Conservation (phyloP, 1,140 invertebrate species). For the Homarus americanus region DNA sequence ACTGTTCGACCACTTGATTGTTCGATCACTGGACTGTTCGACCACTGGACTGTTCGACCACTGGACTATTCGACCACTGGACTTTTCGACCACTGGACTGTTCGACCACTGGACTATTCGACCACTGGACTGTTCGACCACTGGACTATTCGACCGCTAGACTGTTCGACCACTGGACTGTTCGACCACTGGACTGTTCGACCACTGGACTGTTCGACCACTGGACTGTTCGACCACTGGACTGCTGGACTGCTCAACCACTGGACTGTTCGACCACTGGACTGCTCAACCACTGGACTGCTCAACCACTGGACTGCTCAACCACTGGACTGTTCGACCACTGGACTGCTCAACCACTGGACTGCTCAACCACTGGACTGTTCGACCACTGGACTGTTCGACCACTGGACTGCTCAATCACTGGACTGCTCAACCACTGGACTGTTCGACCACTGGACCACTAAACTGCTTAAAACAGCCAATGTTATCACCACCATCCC, state of each 20-base stretch:
- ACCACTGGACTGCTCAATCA: no score
- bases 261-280: background rate
- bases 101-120: background rate
- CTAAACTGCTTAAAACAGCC: no score
- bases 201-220: no score
- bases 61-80: background rate
- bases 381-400: no score
- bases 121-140: background rate
- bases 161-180: no score
- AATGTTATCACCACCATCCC: background rate
- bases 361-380: background rate
- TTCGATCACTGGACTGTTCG: no score
- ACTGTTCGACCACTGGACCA: no score
- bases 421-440: no score
- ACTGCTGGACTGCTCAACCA: no score
- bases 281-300: background rate
- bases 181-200: no score
- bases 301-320: background rate
- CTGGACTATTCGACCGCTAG: background rate
- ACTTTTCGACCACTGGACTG: background rate
- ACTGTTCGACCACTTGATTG: background rate
- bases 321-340: background rate
- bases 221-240: no score
- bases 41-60: background rate
- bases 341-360: background rate